Evolutionary conservation across 2,888 invertebrate genomes (phyloP), one percentile per base, ranked within the genome.

Genomic region (Andrena trimmerana): DNA sequence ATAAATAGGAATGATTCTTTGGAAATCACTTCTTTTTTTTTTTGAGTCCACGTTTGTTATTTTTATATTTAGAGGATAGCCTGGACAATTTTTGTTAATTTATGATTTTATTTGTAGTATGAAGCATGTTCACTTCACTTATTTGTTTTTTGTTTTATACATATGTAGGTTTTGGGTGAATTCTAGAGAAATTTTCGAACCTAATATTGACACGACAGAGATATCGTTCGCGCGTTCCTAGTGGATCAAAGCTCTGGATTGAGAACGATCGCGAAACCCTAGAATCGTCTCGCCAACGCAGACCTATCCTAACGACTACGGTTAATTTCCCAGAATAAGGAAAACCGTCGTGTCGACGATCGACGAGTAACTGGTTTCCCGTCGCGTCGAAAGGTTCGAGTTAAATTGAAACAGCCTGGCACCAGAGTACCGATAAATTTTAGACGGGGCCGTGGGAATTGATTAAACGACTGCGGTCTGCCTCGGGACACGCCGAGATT

Each of bases 221-320:
- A 67, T 65, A 70, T 69, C 57, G 70, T 60, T 78, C 62, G 66
- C 52, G 52, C 74, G 69, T 80, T 68, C 63, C 59, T 69, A 78
- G 63, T 72, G 73, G 74, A 80, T 85, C 84, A 69, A 27, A 81
- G 75, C 42, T 57, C 57, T 81, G 85, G 85, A 85, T 85, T 85
- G 78, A 78, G 84, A 81, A 81, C 84, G 81, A 85, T 85, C 75
- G 79, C 13, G 82, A 82, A 82, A 79, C 82, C 82, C n/a, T 79
- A 79, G 70, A 78, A 81, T 73, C 50, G 60, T 62, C 33, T 20
- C 59, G 59, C 77, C 29, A 29, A 57, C 52, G 72, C 33, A 48
- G 48, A 27, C 63, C 42, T 63, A 29, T 36, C 72, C 29, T 13
- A 36, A 67, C 36, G 70, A 24, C 71, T 52, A 48, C 24, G 68